Percentiles rank a stretch among this genome's conserved stretches.
phyloP scores from a whole-genome alignment of 1,140 invertebrate genomes.

The Caenorhabditis inopinata region DNA sequence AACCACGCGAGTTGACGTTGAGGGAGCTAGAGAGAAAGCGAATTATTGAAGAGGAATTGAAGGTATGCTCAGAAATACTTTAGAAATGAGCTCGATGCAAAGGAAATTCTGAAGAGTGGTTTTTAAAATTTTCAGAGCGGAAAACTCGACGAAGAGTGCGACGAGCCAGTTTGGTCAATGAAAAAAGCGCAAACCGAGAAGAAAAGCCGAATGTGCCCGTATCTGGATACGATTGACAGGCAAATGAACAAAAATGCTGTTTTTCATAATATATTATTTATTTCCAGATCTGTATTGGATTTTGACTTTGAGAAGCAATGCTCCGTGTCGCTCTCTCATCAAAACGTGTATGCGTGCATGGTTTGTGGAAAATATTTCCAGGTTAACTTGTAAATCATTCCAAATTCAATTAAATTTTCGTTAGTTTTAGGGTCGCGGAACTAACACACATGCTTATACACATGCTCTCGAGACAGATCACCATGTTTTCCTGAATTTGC shows the following conservation, averaged over 20 bases:
- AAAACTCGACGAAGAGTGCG: not conserved
- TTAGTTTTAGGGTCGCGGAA: conserved; percentile 78
- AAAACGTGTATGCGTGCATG: conserved; percentile 99
- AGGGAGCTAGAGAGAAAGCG: not conserved
- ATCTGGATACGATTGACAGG: conserved; percentile 63
- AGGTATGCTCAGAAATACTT: not conserved
- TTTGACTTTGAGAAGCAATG: conserved; percentile 99
- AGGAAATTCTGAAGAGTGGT: too few species aligned
- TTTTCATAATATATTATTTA: not conserved
- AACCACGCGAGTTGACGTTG: not conserved
- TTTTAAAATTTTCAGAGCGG: conserved; percentile 3
- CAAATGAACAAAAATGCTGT: not conserved
- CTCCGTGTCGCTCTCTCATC: conserved; percentile 92
- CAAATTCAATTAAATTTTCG: not conserved
- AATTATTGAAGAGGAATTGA: not conserved
- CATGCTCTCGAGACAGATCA: conserved; percentile 95
- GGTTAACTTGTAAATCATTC: conserved; percentile 69
- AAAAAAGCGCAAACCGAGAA: conserved; percentile 17
- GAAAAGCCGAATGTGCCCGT: conserved; percentile 58
- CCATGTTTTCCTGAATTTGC: conserved; percentile 95
- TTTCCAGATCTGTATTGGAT: conserved; percentile 81
- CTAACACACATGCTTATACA: conserved; percentile 96
- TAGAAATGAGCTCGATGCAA: too few species aligned
- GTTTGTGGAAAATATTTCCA: conserved; percentile 99
- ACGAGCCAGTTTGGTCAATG: conserved; percentile 26